A percentile compares a stretch with the other conserved stretches of the same genome.
Conservation (phyloP, 2,113 vertebrate genomes). For the Hippocampus zosterae region DNA sequence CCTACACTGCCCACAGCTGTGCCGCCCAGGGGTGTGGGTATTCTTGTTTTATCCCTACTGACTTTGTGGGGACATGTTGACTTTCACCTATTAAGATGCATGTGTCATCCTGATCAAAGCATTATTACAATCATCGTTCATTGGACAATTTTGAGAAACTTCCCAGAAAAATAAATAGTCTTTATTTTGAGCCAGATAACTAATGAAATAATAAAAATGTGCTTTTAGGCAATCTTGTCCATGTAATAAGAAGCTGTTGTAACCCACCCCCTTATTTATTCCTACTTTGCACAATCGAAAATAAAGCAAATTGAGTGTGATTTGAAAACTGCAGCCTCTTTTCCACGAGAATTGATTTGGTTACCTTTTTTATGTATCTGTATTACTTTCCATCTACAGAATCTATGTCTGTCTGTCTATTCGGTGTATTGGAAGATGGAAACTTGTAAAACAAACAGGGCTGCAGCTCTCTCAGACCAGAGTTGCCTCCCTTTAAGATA, state of each 20-base stretch:
- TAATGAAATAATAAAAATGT: not conserved
- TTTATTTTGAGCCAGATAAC: not conserved
- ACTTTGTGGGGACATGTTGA: not conserved
- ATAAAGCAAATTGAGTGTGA: not conserved
- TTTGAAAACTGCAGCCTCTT: not conserved
- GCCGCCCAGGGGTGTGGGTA: not conserved
- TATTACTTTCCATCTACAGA: not conserved
- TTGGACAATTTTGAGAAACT: conserved; percentile 28
- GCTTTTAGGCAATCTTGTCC: not conserved
- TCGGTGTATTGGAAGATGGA: too few species aligned
- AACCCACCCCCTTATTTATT: not conserved
- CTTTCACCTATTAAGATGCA: not conserved
- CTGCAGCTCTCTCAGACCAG: too few species aligned
- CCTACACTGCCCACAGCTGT: not conserved
- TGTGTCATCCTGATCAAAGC: conserved; percentile 5
- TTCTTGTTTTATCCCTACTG: not conserved
- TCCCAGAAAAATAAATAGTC: conserved; percentile 14
- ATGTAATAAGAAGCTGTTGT: too few species aligned
- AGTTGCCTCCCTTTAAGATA: too few species aligned
- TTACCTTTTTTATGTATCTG: not conserved
- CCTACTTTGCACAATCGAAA: not conserved
- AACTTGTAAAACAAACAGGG: too few species aligned
- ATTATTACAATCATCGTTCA: conserved; percentile 16
- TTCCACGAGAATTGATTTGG: not conserved
- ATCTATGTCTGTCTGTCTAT: too few species aligned